Evolutionary conservation across 2,888 invertebrate genomes (phyloP), one percentile per base, ranked within the genome.

Genomic region (Acanthococcus lagerstroemiae): DNA sequence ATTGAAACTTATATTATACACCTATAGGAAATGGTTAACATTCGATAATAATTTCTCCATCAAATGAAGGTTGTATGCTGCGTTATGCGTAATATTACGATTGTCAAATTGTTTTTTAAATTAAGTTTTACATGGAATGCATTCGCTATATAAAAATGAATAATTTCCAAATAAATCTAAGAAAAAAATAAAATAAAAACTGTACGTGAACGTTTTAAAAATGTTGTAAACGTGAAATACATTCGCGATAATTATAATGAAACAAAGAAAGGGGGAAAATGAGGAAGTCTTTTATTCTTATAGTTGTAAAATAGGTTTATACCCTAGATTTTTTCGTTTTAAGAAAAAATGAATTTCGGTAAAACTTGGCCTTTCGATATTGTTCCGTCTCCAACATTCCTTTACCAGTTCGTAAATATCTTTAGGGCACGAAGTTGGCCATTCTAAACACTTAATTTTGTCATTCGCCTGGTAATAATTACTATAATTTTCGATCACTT

Each of bases 351-450:
- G 90, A 66, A 94, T 87, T 78, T 93, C 92, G 73, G 87, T 82
- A 80, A 94, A 94, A 68, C 87, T 83, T 0, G 93, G 93, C 45
- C 94, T 80, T 73, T 90, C 87, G 63, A 82, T 80, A 58, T 88
- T 86, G 72, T 86, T 85, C 65, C 89, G 81, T 72, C 88, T 86
- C 92, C 93, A 94, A 78, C 93, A 94, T 77, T 92, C 91, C 72
- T 85, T 84, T 88, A 94, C 90, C 72, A 93, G 82, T 76, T 90
- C 91, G 79, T 89, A 92, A 69, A 94, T 87, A 76, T 94, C 92
- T 70, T 87, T 82, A 46, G 92, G 88, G 77, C 91, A 91, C 68
- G 84, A 83, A 50, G 84, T 79, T 15, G 90, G 91, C 52, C 85
- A 81, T 3, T 84, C 73, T 30, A 81, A 77, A 69, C 81, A 77